phyloP scores from a whole-genome alignment of 1,140 invertebrate species.

The Drosophila yakuba region DNA sequence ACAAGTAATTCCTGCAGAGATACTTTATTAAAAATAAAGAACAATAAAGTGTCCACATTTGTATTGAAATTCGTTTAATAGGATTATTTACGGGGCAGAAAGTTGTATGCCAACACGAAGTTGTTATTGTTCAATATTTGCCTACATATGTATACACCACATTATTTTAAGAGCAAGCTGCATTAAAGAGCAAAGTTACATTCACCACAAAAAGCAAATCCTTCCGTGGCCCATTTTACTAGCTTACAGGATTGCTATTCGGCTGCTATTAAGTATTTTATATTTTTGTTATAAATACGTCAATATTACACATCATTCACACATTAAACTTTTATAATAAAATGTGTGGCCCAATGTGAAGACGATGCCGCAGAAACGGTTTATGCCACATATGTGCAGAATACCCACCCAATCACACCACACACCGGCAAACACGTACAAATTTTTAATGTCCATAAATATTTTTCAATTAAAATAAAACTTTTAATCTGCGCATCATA shows the following conservation, averaged over 20 bases:
- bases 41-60: background rate
- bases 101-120: background rate
- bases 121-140: background rate
- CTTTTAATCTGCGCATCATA: conserved; percentile 46
- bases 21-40: background rate
- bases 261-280: background rate
- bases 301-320: background rate
- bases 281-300: conserved; percentile 13
- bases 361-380: conserved; percentile 7
- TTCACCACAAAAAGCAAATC: conserved; percentile 16
- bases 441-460: conserved; percentile 53
- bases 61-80: background rate
- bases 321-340: conserved; percentile 26
- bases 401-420: too few species aligned
- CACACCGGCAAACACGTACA: conserved; percentile 3
- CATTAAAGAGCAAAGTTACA: conserved; percentile 4
- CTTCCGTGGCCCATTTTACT: conserved; percentile 1
- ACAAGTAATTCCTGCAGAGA: too few species aligned
- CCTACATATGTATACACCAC: background rate
- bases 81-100: background rate
- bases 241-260: conserved; percentile 1
- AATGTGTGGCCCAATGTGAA: conserved; percentile 8
- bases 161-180: background rate
- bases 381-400: background rate
- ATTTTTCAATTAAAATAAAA: conserved; percentile 58